Percentiles rank a stretch among this genome's conserved stretches.
Conservation (phyloP, 2,113 vertebrate species). For the Xiphophorus hellerii region DNA sequence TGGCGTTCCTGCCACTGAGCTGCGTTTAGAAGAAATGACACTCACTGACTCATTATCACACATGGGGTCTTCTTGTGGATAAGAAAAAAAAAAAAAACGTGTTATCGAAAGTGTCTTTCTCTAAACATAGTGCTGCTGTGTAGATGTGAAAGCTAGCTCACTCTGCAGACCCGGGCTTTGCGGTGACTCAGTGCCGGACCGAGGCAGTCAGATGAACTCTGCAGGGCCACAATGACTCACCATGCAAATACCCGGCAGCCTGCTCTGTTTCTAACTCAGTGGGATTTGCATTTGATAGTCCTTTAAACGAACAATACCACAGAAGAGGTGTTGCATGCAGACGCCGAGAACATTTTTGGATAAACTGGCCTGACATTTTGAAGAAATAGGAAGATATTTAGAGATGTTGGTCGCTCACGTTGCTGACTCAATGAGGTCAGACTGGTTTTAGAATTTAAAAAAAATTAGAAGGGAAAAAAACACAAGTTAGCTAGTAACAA, state of each 20-base stretch:
- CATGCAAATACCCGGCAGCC: constrained; percentile 59
- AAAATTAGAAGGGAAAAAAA: no score
- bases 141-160: not conserved
- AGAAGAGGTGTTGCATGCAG: not conserved
- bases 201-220: constrained; percentile 41
- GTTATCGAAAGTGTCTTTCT: constrained; percentile 7
- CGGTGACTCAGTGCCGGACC: constrained; percentile 54
- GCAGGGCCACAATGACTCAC: constrained; percentile 35
- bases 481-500: no score
- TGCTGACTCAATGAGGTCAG: not conserved
- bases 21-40: constrained; percentile 26
- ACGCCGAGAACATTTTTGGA: not conserved
- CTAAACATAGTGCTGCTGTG: constrained; percentile 10
- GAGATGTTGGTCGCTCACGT: not conserved
- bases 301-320: constrained; percentile 7
- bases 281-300: constrained; percentile 49
- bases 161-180: constrained; percentile 8
- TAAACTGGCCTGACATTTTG: not conserved
- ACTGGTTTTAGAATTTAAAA: not conserved
- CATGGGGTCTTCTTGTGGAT: not conserved
- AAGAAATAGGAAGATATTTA: not conserved
- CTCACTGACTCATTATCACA: constrained; percentile 7
- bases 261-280: constrained; percentile 42
- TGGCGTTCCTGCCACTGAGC: not conserved
- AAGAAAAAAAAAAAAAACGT: not conserved